Evolutionary conservation across 1,140 invertebrate genomes (phyloP).

Genomic region (Cotesia typhae): DNA sequence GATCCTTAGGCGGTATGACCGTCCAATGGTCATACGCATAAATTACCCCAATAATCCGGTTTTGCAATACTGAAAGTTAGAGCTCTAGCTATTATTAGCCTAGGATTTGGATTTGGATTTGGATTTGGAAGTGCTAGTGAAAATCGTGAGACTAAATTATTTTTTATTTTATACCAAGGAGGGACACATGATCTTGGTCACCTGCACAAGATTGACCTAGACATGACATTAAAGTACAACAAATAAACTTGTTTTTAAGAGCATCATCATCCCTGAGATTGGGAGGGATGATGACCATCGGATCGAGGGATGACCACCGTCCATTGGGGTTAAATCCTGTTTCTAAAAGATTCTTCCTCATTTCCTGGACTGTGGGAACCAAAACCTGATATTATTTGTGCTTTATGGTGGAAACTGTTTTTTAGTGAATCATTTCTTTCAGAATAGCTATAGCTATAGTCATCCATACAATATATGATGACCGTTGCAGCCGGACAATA

Average conservation of each 20-base stretch:
- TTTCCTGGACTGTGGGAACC: slow-evolving; percentile 58
- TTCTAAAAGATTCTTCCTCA: slow-evolving; percentile 7
- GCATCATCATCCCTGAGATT: too few species aligned
- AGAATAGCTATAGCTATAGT: slow-evolving; percentile 25
- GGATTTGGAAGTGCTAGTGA: too few species aligned
- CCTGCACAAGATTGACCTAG: too few species aligned
- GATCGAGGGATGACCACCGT: too few species aligned
- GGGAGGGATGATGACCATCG: too few species aligned
- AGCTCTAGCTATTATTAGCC: too few species aligned
- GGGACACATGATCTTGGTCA: too few species aligned
- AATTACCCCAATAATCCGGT: slow-evolving; percentile 49
- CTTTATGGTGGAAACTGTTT: slow-evolving; percentile 20
- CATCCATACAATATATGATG: too few species aligned
- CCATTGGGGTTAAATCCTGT: slow-evolving; percentile 14
- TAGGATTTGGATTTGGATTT: too few species aligned
- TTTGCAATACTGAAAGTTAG: slow-evolving; percentile 25
- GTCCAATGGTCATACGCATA: slow-evolving; percentile 40
- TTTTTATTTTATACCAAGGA: neutral
- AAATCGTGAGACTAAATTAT: neutral
- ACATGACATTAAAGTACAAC: too few species aligned
- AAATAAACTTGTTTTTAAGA: too few species aligned
- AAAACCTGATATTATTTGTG: slow-evolving; percentile 60
- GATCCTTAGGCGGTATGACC: slow-evolving; percentile 9
- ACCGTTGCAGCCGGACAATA: too few species aligned
- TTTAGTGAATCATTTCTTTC: neutral